A percentile compares a stretch with the other conserved stretches of the same genome.
phyloP scores from a whole-genome alignment of 2,797 vertebrate genomes.

The Sebastes goodei region DNA sequence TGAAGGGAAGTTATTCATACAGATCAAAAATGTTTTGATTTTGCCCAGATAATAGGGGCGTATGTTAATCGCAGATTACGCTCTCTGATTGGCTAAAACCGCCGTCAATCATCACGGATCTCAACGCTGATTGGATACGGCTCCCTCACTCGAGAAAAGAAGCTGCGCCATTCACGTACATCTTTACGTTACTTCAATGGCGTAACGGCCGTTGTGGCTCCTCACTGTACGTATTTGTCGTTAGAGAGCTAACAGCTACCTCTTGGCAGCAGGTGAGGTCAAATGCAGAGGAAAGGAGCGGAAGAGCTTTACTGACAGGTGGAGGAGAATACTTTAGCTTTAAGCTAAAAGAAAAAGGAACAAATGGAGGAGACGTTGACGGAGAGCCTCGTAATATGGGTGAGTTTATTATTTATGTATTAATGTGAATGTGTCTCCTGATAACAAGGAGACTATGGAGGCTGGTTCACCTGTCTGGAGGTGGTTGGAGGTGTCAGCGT shows the following conservation, averaged over 20 bases:
- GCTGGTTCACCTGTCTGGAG: constrained; percentile 71
- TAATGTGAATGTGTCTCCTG: not conserved
- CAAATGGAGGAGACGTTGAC: constrained; percentile 84
- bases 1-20: not conserved
- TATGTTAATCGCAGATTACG: not conserved
- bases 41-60: not conserved
- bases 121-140: constrained; percentile 70
- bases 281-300: constrained; percentile 72
- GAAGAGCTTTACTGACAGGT: constrained; percentile 83
- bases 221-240: constrained; percentile 41
- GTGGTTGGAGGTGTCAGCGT: constrained; percentile 18
- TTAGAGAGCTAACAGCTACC: constrained; percentile 27
- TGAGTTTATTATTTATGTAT: constrained; percentile 78
- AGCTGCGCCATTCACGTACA: constrained; percentile 68
- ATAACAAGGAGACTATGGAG: not conserved
- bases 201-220: not conserved
- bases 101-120: constrained; percentile 45
- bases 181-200: constrained; percentile 51
- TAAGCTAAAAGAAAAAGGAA: not conserved
- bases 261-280: constrained; percentile 83
- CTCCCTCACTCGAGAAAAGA: constrained; percentile 1
- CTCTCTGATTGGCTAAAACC: constrained; percentile 43
- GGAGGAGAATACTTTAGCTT: constrained; percentile 63
- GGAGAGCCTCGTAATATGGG: constrained; percentile 95
- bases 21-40: not conserved